Evolutionary conservation across 2,797 vertebrate genomes (phyloP).

Genomic region (Tarsius wallacei): DNA sequence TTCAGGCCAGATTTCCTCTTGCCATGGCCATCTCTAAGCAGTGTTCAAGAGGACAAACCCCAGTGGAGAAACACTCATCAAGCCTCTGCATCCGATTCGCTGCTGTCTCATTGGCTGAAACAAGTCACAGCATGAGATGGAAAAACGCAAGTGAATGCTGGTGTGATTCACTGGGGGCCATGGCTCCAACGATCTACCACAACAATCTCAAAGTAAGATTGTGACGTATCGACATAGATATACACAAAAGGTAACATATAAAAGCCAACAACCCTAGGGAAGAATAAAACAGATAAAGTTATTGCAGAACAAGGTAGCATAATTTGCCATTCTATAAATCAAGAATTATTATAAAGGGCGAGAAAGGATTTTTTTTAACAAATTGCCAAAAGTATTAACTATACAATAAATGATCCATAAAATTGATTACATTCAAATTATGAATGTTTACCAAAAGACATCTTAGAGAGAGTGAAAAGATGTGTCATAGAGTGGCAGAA

Average conservation of each 20-base stretch:
- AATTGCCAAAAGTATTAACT: background rate
- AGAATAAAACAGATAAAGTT: background rate
- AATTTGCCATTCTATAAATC: background rate
- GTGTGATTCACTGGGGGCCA: background rate
- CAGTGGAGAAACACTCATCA: no score
- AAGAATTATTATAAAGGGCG: background rate
- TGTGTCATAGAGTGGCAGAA: accelerated
- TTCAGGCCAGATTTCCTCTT: background rate
- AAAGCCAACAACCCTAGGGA: background rate
- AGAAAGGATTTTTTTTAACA: background rate
- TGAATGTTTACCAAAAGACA: background rate
- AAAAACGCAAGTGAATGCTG: background rate
- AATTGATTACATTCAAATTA: slow-evolving; percentile 29
- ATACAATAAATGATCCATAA: background rate
- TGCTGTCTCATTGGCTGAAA: background rate
- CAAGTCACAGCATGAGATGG: accelerated
- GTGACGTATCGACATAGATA: background rate
- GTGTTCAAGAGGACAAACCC: background rate
- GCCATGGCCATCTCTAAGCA: accelerated
- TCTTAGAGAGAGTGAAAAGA: background rate
- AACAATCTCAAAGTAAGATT: background rate
- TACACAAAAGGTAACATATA: background rate
- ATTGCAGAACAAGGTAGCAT: background rate
- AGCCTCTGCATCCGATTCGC: background rate
- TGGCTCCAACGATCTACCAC: background rate